Evolutionary conservation across 2,888 invertebrate species (phyloP).

Genomic region (Fabriciana adippe): DNA sequence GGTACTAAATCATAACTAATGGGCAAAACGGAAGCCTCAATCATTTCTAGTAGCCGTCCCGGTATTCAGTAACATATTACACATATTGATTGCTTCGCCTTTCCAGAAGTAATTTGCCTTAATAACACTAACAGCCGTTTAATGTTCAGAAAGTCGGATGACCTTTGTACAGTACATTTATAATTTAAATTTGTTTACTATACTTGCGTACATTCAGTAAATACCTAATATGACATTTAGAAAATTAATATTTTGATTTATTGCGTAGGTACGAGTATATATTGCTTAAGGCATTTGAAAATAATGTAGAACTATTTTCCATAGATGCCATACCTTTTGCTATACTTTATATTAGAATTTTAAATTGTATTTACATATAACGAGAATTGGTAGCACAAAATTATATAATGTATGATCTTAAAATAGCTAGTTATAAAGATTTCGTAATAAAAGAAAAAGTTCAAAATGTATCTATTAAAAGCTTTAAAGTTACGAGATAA

Average conservation of each 20-base stretch:
- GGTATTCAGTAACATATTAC: constrained; percentile 64
- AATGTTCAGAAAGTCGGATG: constrained; percentile 35
- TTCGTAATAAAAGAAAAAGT: not conserved
- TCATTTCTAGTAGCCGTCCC: constrained; percentile 56
- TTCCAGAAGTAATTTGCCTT: constrained; percentile 69
- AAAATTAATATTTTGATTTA: not conserved
- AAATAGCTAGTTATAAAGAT: no score
- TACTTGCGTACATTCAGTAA: not conserved
- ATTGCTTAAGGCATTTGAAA: no score
- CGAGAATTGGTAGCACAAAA: no score
- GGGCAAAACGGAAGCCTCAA: constrained; percentile 66
- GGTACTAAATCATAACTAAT: constrained; percentile 70
- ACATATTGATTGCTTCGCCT: constrained; percentile 59
- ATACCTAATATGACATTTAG: constrained; percentile 2
- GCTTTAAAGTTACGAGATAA: constrained; percentile 9
- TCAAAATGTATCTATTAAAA: constrained; percentile 12
- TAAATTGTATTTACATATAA: no score
- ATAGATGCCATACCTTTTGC: no score
- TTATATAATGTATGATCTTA: no score
- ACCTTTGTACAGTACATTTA: constrained; percentile 24
- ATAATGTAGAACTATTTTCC: no score
- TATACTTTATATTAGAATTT: no score
- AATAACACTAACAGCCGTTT: constrained; percentile 68
- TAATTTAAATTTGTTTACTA: constrained; percentile 5
- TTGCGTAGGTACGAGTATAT: no score